Conservation (phyloP, 2,888 invertebrate genomes). For the Cryptus viduatorius region DNA sequence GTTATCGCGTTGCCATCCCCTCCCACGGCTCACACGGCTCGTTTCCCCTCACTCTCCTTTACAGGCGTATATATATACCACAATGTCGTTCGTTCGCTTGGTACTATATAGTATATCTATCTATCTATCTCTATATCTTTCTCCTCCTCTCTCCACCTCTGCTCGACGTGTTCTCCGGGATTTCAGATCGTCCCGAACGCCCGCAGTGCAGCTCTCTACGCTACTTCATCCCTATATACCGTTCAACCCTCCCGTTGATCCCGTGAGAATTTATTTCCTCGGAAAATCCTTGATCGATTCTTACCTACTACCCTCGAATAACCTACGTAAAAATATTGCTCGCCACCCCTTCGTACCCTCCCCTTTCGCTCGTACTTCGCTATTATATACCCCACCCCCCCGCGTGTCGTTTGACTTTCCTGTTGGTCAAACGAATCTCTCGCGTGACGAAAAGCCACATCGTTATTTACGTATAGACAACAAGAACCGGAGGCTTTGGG, state of each 20-base stretch:
- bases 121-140: slow-evolving; percentile 1
- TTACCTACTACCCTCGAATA: slow-evolving; percentile 7
- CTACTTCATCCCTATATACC: slow-evolving; percentile 40
- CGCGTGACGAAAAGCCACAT: slow-evolving; percentile 25
- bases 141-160: slow-evolving; percentile 36
- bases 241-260: slow-evolving; percentile 25
- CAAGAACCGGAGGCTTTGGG: slow-evolving; percentile 8
- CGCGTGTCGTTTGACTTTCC: slow-evolving; percentile 3
- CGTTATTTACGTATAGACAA: slow-evolving; percentile 34
- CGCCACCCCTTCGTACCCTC: too few relatives aligned
- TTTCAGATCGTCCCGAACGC: slow-evolving; percentile 62
- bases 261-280: slow-evolving; percentile 49
- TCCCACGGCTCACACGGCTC: slow-evolving; percentile 1
- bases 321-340: too few relatives aligned
- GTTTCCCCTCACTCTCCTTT: slow-evolving; percentile 49
- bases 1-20: slow-evolving; percentile 75
- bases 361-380: not conserved
- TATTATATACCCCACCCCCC: not conserved
- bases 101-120: not conserved
- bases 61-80: slow-evolving; percentile 27
- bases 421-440: slow-evolving; percentile 17
- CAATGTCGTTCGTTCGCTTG: slow-evolving; percentile 34
- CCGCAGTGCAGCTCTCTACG: slow-evolving; percentile 47
- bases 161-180: slow-evolving; percentile 51
- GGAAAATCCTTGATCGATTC: slow-evolving; percentile 42